Evolutionary conservation across 2,888 invertebrate genomes (phyloP).

Genomic region (Heliconius cydno): DNA sequence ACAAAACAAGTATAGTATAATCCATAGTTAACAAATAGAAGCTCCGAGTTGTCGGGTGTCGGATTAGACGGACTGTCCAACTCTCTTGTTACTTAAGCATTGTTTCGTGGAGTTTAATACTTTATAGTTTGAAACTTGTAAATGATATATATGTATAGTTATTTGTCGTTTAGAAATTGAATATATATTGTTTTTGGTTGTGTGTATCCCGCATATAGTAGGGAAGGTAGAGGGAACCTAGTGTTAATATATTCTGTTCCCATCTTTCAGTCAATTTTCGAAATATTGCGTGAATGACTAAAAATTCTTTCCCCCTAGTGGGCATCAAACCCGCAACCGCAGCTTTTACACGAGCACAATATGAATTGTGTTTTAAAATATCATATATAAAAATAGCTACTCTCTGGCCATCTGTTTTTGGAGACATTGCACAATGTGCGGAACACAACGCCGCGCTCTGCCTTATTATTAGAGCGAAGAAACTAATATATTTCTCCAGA

Average conservation of each 20-base stretch:
- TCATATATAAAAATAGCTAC: too few species aligned
- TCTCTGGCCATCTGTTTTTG: too few species aligned
- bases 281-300: background rate
- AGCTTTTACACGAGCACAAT: background rate
- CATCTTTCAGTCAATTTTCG: too few species aligned
- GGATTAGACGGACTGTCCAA: constrained; percentile 40
- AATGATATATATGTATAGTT: background rate
- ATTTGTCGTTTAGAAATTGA: background rate
- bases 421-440: too few species aligned
- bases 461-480: background rate
- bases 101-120: constrained; percentile 34
- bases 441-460: too few species aligned
- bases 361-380: too few species aligned
- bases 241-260: background rate
- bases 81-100: constrained; percentile 32
- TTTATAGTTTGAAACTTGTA: constrained; percentile 23
- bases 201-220: background rate
- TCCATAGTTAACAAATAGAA: constrained; percentile 33
- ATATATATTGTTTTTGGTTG: background rate
- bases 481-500: background rate
- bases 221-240: background rate
- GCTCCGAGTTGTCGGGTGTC: constrained; percentile 38
- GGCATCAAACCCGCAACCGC: too few species aligned
- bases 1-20: constrained; percentile 27
- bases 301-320: background rate